Conservation (phyloP, 1,140 invertebrate species). For the Sipha flava region DNA sequence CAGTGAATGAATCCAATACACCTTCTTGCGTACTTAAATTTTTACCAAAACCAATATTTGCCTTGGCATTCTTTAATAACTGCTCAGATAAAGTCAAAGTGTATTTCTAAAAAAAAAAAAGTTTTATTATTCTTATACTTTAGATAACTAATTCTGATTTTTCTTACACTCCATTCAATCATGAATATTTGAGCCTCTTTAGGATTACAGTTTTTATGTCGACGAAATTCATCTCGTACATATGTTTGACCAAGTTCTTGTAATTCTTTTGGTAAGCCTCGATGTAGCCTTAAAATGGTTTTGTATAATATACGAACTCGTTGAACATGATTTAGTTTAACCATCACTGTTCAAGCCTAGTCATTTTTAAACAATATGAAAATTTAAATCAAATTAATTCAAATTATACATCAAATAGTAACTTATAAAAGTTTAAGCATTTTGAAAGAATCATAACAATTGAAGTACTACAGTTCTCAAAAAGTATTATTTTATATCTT, state of each 20-base stretch:
- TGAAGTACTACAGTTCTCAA: too few species aligned
- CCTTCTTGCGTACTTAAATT: conserved; percentile 50
- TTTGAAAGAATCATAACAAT: too few species aligned
- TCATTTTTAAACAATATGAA: not conserved
- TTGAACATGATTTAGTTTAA: conserved; percentile 49
- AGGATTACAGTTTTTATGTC: conserved; percentile 68
- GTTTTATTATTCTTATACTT: not conserved
- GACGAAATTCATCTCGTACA: conserved; percentile 76
- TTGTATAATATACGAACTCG: conserved; percentile 75
- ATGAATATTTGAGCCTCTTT: conserved; percentile 68
- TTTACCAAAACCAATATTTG: conserved; percentile 51
- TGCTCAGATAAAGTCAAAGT: conserved; percentile 63
- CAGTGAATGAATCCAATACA: conserved; percentile 58
- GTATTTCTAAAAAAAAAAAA: conserved; percentile 56
- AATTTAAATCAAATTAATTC: not conserved
- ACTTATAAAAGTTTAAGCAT: too few species aligned
- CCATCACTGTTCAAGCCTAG: conserved; percentile 33
- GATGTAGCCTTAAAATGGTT: conserved; percentile 73
- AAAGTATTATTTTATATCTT: too few species aligned
- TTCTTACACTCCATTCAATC: conserved; percentile 78
- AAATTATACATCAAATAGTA: too few species aligned
- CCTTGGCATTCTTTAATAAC: conserved; percentile 52
- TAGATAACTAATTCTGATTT: not conserved
- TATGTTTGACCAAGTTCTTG: conserved; percentile 72
- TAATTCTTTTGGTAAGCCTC: conserved; percentile 68